Evolutionary conservation across 2,113 vertebrate species (phyloP), one percentile per base, ranked within the genome.

Genomic region (Neolamprologus variostigma): DNA sequence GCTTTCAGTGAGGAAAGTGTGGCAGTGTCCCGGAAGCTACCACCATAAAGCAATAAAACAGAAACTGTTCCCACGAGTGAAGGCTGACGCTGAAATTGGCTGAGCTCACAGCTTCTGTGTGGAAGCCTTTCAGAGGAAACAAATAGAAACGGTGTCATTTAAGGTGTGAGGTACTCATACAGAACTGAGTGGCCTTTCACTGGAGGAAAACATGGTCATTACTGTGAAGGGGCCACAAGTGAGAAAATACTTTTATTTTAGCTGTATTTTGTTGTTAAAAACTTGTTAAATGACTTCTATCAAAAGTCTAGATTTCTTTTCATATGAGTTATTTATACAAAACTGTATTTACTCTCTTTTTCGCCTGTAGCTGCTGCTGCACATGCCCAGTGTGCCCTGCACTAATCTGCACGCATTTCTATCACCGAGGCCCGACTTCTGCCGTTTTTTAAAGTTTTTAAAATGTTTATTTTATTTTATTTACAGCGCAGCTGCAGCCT

Each of bases 231-330:
- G 6, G 9, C 23, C 40, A 47, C 21, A 11, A 71, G 8, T 73
- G 37, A 26, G 21, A 9, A 73, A 19, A 76, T 0, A 26, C 37
- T 73, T 45, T 26, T 76, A 28, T 1, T 76, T 47, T 19, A 28
- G 4, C 0, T 12, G 14, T 3, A 47, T 47, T 47, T 47, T 28
- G 40, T 17, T 28, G 21, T 26, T 73, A 11, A 47, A 47, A 0
- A 6, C 17, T 5, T 35, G 2, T 35, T n/a, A n/a, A 9, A 17
- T 76, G 23, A 28, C 9, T 76, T 47, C 42, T 76, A 16, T 26
- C 40, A 73, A 26, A 0, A 26, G 68, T 10, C 14, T 17, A 73
- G 0, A 73, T 26, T 26, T 45, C 3, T 28, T 73, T 17, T 0
- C 3, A 47, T 0, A 73, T 5, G 13, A 47, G 3, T 45, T 73